A percentile compares a stretch with the other conserved stretches of the same genome.
Evolutionary conservation across 1,140 invertebrate species (phyloP).

Genomic region (Zaprionus lachaisei): DNA sequence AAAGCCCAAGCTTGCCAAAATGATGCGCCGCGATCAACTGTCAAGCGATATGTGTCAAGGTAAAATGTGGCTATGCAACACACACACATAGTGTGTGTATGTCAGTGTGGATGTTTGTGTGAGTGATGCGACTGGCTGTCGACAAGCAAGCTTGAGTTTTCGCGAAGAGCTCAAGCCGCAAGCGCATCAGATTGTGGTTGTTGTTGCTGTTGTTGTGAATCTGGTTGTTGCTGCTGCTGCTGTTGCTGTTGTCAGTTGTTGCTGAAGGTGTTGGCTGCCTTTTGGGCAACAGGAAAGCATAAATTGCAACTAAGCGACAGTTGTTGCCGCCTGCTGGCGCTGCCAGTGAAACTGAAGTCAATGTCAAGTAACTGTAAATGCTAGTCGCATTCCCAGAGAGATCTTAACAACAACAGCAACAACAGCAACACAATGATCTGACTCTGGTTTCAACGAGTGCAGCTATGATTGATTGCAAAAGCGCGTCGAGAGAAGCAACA

Average conservation of each 20-base stretch:
- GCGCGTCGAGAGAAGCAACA: conserved; percentile 9
- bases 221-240: neutral
- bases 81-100: neutral
- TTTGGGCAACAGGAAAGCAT: conserved; percentile 77
- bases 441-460: conserved; percentile 45
- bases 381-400: conserved; percentile 46
- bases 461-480: conserved; percentile 71
- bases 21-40: conserved; percentile 59
- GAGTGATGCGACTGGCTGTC: conserved; percentile 35
- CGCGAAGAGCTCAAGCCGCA: conserved; percentile 31
- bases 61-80: conserved; percentile 57
- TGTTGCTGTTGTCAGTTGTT: conserved; percentile 16
- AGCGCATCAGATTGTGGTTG: conserved; percentile 38
- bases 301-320: conserved; percentile 77
- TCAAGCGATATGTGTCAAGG: conserved; percentile 74
- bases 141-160: conserved; percentile 58
- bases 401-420: conserved; percentile 23
- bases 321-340: conserved; percentile 30
- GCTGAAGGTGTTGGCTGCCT: conserved; percentile 47
- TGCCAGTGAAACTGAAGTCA: conserved; percentile 52
- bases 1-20: conserved; percentile 27
- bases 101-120: neutral
- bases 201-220: neutral
- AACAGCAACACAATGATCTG: conserved; percentile 39
- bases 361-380: conserved; percentile 72